Percentiles rank a stretch among this genome's conserved stretches.
These are phyloP conservation scores for Sminthurinus signatus DNA, from an alignment of 1,140 invertebrate species.

Conservation along the genomic window DNA sequence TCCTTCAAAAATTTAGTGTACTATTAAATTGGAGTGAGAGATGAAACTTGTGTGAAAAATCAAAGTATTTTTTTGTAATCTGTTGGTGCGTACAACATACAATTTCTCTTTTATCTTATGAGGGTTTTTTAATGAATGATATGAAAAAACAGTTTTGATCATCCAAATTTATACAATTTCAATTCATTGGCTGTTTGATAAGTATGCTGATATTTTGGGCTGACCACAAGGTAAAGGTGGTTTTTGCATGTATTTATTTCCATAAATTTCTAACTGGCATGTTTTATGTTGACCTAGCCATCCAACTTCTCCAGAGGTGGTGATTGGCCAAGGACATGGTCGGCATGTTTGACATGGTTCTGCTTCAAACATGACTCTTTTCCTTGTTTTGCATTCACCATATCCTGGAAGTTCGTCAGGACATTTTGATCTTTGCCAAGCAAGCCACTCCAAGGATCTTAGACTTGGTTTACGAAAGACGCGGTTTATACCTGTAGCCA, in stretches of 20 bases:
- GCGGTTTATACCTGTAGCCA: constrained; percentile 24
- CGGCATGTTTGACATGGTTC: constrained; percentile 14
- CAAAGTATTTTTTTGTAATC: too few relatives aligned
- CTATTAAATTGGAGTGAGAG: too few relatives aligned
- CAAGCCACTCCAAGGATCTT: constrained; percentile 26
- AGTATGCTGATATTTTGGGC: constrained; percentile 15
- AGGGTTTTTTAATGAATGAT: too few relatives aligned
- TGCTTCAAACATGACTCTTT: constrained; percentile 16
- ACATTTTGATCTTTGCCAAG: constrained; percentile 16
- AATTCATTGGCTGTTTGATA: constrained; percentile 17
- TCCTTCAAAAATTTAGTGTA: too few relatives aligned
- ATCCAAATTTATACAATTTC: too few relatives aligned
- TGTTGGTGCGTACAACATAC: too few relatives aligned
- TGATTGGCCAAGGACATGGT: constrained; percentile 29
- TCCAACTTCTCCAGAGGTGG: constrained; percentile 34
- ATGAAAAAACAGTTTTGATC: too few relatives aligned
- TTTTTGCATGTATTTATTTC: constrained; percentile 25
- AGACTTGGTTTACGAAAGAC: constrained; percentile 31
- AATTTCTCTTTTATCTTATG: too few relatives aligned
- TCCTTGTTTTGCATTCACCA: constrained; percentile 26
- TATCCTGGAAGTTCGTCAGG: constrained; percentile 16
- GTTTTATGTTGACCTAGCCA: constrained; percentile 33
- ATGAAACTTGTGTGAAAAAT: too few relatives aligned
- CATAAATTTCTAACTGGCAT: constrained; percentile 36
- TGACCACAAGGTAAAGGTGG: constrained; percentile 27